Conservation (phyloP, 1,140 invertebrate species). For the Zeugodacus cucurbitae region DNA sequence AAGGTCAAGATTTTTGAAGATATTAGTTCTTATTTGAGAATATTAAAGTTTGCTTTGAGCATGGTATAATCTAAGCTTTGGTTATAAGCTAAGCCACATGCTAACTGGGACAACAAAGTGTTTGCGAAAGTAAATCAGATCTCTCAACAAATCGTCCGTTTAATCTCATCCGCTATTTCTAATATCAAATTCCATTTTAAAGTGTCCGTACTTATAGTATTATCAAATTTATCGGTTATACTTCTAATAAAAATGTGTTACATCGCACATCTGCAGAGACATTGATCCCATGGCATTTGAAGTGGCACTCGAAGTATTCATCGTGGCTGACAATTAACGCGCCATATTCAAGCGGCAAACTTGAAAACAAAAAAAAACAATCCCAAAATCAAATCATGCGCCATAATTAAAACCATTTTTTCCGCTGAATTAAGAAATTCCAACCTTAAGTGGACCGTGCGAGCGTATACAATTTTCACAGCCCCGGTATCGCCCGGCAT, state of each 20-base stretch:
- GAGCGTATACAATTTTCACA: conserved; percentile 4
- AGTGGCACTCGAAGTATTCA: background rate
- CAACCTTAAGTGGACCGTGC: conserved; percentile 26
- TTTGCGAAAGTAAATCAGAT: too few species aligned
- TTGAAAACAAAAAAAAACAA: background rate
- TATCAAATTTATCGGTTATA: too few species aligned
- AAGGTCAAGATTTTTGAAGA: too few species aligned
- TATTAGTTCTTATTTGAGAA: too few species aligned
- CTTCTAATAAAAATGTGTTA: background rate
- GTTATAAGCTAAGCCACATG: too few species aligned
- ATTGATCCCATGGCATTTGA: background rate
- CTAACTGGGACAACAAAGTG: too few species aligned
- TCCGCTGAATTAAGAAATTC: conserved; percentile 13
- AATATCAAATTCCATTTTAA: too few species aligned
- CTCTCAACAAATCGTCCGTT: too few species aligned
- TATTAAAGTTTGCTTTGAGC: too few species aligned
- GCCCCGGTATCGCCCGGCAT: background rate
- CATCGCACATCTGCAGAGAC: background rate
- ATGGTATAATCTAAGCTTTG: too few species aligned
- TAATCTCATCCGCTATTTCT: too few species aligned
- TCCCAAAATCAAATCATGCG: background rate
- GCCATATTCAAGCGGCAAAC: background rate
- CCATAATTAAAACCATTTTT: conserved; percentile 22
- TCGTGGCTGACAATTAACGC: background rate
- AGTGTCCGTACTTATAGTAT: too few species aligned